Percentiles rank a stretch among this genome's conserved stretches.
Evolutionary conservation across 2,797 vertebrate species (phyloP).

Genomic region (Eremophila alpestris): DNA sequence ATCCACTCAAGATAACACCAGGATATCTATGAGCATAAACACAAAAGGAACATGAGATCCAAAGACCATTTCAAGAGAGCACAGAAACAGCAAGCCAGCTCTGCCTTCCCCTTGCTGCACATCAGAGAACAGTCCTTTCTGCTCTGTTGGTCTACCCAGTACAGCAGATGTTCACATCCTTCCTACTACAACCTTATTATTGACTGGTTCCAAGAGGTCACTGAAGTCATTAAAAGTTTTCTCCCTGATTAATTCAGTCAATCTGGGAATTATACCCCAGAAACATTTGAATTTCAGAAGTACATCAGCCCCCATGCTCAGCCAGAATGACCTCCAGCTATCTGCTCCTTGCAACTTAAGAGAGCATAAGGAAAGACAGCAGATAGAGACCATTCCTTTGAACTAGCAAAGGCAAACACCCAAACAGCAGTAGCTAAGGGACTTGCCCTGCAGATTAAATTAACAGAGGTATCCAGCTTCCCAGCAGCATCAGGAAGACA

Average conservation of each 20-base stretch:
- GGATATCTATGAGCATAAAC: background rate
- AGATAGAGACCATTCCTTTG: background rate
- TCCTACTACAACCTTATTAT: background rate
- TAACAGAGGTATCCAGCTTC: background rate
- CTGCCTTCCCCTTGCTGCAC: background rate
- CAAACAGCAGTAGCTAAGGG: background rate
- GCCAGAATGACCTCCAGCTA: background rate
- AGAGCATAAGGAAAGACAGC: background rate
- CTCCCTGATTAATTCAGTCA: background rate
- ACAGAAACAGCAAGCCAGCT: background rate
- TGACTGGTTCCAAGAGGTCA: background rate
- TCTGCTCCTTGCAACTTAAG: background rate
- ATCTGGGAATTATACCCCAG: background rate
- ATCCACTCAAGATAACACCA: background rate
- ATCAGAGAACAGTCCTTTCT: background rate
- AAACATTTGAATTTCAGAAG: background rate
- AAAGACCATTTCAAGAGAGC: background rate
- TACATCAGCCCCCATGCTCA: background rate
- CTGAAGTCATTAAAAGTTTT: background rate
- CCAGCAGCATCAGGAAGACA: background rate
- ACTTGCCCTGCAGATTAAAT: background rate
- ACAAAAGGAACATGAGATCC: background rate
- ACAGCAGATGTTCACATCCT: background rate
- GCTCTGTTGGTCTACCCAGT: background rate
- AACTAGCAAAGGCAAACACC: background rate